These are phyloP conservation scores for Colossoma macropomum DNA, from an alignment of 2,113 vertebrate genomes.

Conservation along the genomic window DNA sequence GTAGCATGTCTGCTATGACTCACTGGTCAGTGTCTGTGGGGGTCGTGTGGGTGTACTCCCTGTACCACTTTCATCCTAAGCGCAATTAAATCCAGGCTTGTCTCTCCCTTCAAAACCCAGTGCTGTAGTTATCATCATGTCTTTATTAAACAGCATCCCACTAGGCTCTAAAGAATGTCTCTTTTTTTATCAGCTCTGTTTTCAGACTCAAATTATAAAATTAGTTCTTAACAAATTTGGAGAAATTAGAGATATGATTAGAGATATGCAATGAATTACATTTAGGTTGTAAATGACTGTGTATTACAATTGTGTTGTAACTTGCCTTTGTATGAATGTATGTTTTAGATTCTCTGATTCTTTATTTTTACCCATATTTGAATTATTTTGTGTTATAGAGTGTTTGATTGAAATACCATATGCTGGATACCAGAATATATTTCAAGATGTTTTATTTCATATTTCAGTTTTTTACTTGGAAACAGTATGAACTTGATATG, in stretches of 20 bases:
- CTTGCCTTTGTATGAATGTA: no score
- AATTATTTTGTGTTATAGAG: no score
- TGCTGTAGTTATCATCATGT: conserved; percentile 44
- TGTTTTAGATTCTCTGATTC: no score
- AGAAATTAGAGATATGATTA: conserved; percentile 1
- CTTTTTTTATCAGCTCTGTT: conserved; percentile 29
- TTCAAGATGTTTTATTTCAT: no score
- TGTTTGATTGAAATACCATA: no score
- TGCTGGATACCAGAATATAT: no score
- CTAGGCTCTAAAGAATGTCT: conserved; percentile 40
- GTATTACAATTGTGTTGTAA: no score
- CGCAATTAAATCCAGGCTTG: conserved; percentile 68
- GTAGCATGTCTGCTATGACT: conserved; percentile 63
- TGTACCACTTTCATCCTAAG: conserved; percentile 53
- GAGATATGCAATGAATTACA: background rate
- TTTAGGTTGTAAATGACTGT: background rate
- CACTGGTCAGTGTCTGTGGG: conserved; percentile 57
- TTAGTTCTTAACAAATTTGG: background rate
- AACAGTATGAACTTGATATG: no score
- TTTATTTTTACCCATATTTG: no score
- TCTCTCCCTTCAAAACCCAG: conserved; percentile 29
- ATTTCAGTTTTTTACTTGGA: no score
- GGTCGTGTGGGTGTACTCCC: conserved; percentile 52
- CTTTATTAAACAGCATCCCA: conserved; percentile 43
- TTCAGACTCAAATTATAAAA: background rate